Conservation (phyloP, 2,888 invertebrate species). For the Candidula unifasciata region DNA sequence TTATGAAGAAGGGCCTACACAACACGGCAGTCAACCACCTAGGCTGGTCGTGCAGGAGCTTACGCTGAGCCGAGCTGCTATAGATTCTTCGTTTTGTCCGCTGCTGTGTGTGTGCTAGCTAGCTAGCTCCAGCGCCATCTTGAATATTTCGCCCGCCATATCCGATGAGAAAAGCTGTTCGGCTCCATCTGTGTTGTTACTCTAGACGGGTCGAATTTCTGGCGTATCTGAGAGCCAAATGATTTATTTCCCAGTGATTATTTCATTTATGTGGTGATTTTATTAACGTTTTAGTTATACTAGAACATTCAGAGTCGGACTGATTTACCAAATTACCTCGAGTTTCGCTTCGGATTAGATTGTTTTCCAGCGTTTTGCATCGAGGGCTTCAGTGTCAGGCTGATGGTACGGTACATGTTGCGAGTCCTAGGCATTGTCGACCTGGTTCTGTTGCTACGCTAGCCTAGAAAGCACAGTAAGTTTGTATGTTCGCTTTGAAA, state of each 20-base stretch:
- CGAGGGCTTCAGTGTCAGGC: no score
- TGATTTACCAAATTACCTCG: no score
- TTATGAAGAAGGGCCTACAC: constrained; percentile 8
- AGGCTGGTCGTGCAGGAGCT: not conserved
- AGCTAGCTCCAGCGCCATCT: constrained; percentile 46
- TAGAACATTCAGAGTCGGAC: no score
- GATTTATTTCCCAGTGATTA: not conserved
- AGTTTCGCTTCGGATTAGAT: no score
- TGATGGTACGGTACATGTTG: no score
- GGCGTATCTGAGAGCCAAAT: not conserved
- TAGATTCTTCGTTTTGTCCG: constrained; percentile 40
- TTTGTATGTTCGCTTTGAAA: not conserved
- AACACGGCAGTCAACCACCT: constrained; percentile 33
- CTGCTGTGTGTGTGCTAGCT: constrained; percentile 44
- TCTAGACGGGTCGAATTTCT: not conserved
- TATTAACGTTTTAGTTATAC: no score
- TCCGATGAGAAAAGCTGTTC: constrained; percentile 31
- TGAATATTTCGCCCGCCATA: constrained; percentile 48
- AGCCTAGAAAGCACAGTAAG: not conserved
- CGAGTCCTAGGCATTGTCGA: not conserved
- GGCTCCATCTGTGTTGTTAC: constrained; percentile 18
- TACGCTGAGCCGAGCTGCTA: constrained; percentile 14
- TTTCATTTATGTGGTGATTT: not conserved
- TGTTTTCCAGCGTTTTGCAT: no score
- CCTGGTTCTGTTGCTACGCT: not conserved